Evolutionary conservation across 2,113 vertebrate species (phyloP).

Genomic region (Nanorana parkeri): DNA sequence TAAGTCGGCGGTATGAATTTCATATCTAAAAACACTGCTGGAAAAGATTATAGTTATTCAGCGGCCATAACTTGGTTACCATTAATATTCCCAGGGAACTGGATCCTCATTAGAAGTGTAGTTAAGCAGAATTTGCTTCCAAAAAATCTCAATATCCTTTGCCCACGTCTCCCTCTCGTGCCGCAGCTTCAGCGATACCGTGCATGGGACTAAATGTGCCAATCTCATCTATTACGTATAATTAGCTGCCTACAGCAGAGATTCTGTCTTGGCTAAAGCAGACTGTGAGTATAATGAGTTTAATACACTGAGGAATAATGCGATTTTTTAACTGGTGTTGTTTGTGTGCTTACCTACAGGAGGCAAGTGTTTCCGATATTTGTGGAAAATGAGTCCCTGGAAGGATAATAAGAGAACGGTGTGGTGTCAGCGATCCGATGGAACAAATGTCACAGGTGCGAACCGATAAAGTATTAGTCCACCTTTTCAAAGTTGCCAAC

Average conservation of each 20-base stretch:
- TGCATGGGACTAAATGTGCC: not conserved
- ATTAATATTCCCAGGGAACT: constrained; percentile 9
- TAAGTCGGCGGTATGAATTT: not conserved
- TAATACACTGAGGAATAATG: not conserved
- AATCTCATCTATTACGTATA: not conserved
- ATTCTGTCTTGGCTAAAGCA: not conserved
- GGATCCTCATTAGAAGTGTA: not conserved
- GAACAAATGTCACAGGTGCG: constrained; percentile 93
- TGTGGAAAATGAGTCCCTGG: constrained; percentile 90
- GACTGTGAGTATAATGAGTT: too few species aligned
- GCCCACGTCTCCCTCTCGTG: not conserved
- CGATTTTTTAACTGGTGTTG: not conserved
- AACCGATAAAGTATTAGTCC: too few species aligned
- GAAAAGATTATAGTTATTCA: not conserved
- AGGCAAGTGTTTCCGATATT: constrained; percentile 90
- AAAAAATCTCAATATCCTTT: too few species aligned
- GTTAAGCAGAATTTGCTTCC: constrained; percentile 3
- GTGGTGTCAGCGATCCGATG: constrained; percentile 97
- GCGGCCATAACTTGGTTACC: not conserved
- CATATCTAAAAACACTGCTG: not conserved
- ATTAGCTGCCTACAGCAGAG: constrained; percentile 15
- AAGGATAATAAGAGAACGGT: constrained; percentile 86
- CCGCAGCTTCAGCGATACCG: not conserved
- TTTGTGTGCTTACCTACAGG: constrained; percentile 69
- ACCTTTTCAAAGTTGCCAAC: too few species aligned